These are phyloP conservation scores for Hololepta plana DNA, from an alignment of 2,888 invertebrate genomes.

Conservation along the genomic window DNA sequence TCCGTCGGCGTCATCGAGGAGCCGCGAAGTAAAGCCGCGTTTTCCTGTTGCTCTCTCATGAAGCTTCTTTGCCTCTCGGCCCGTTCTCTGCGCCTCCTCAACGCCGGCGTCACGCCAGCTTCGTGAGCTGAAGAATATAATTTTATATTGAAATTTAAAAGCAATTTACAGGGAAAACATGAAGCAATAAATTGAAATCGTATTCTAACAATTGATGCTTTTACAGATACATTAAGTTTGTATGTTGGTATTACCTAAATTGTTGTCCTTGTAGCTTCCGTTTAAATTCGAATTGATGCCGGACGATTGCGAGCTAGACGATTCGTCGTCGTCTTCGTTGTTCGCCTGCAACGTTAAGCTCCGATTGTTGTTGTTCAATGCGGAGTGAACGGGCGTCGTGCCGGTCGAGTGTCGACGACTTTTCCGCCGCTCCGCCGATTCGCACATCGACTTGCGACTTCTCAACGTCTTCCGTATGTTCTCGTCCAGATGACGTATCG, in stretches of 20 bases:
- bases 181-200: constrained; percentile 2
- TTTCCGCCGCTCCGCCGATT: constrained; percentile 54
- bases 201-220: background rate
- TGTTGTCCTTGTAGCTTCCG: constrained; percentile 36
- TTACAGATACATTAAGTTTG: background rate
- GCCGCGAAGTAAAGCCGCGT: constrained; percentile 31
- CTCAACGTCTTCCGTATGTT: constrained; percentile 55
- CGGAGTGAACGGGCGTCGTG: constrained; percentile 31
- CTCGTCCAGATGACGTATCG: constrained; percentile 45
- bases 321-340: constrained; percentile 31
- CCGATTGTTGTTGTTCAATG: constrained; percentile 12
- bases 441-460: constrained; percentile 40
- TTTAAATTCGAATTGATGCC: constrained; percentile 32
- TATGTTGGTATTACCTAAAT: constrained; percentile 27
- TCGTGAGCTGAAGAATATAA: constrained; percentile 25
- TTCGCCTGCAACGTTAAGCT: constrained; percentile 6
- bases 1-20: constrained; percentile 16
- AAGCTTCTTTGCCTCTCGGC: constrained; percentile 73
- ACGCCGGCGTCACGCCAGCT: constrained; percentile 64
- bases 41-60: constrained; percentile 65
- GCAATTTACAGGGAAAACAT: constrained; percentile 1
- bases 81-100: constrained; percentile 62
- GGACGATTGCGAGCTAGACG: constrained; percentile 41
- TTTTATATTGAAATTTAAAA: constrained; percentile 2
- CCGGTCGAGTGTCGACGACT: constrained; percentile 60